phyloP scores from a whole-genome alignment of 2,888 invertebrate genomes.

The Phania funesta region DNA sequence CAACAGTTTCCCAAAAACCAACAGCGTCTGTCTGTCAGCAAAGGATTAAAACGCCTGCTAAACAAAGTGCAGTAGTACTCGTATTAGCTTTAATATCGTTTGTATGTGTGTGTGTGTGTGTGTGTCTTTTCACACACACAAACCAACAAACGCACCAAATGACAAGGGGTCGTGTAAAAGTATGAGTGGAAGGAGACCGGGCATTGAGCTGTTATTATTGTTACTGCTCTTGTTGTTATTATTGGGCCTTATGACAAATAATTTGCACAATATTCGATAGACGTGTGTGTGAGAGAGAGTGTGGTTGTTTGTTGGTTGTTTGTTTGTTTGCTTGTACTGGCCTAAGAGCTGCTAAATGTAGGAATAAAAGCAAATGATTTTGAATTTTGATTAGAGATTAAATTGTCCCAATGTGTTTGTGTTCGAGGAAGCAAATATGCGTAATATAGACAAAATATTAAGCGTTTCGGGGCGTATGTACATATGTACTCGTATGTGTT shows the following conservation, averaged over 20 bases:
- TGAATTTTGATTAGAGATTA: conserved; percentile 69
- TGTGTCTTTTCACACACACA: background rate
- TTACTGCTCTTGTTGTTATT: conserved; percentile 50
- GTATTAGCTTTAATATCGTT: background rate
- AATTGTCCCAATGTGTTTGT: conserved; percentile 63
- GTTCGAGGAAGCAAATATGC: conserved; percentile 40
- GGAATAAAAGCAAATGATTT: conserved; percentile 47
- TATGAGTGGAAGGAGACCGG: background rate
- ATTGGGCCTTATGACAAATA: conserved; percentile 46
- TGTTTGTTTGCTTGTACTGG: no score
- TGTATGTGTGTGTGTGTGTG: background rate
- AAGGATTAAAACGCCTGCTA: conserved; percentile 54
- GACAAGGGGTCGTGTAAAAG: background rate
- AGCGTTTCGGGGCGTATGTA: conserved; percentile 1
- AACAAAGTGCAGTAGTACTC: background rate
- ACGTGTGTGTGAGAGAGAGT: no score
- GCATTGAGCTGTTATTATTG: conserved; percentile 32
- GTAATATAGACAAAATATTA: conserved; percentile 30
- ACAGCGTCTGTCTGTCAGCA: conserved; percentile 56
- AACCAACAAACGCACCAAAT: background rate
- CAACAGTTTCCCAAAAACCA: conserved; percentile 10
- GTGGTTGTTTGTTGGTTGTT: no score
- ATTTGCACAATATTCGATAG: conserved; percentile 36
- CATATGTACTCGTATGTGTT: background rate
- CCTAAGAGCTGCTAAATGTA: conserved; percentile 1